Evolutionary conservation across 2,888 invertebrate species (phyloP), one percentile per base, ranked within the genome.

Genomic region (Clunio marinus): DNA sequence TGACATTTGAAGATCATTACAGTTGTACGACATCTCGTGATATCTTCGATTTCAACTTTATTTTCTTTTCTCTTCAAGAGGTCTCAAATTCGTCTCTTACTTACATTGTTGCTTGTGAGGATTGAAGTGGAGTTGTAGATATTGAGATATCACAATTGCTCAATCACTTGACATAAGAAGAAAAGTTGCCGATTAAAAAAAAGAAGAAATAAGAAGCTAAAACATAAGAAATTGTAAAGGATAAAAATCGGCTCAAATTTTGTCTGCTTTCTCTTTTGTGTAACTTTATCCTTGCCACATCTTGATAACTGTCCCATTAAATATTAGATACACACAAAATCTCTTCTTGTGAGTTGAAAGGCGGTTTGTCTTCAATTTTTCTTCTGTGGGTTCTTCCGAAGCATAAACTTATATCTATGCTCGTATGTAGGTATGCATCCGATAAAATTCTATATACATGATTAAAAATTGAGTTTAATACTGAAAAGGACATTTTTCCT

Each of bases 101-200:
- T n/a, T n/a, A n/a, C n/a, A n/a, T n/a, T 4, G 32, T 8, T 32
- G 32, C 4, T 8, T 32, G 8, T 7, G 32, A 7, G 32, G 4
- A 7, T 32, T 32, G 32, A 32, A 32, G 5, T 4, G n/a, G n/a
- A n/a, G n/a, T n/a, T n/a, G n/a, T n/a, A 32, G 32, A 32, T 32
- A 20, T 51, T 51, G 27, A 17, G 13, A 27, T 45, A 51, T 66
- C 51, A 32, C 51, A 66, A 66, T 66, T 66, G 65, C 27, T 65
- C 65, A 65, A 65, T 65, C 65, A 51, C 46, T 55, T 66, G 66
- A 66, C 66, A 66, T 28, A 55, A 65, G 24, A 65, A 51, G 17
- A 55, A 32, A 17, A 62, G 28, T 60, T 10, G 45, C 5, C 55
- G 55, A 55, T 22, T 24, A 55, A 24, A 55, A 55, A 4, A n/a